phyloP scores from a whole-genome alignment of 2,888 invertebrate species.

The Scaptomyza cyrtandrae region DNA sequence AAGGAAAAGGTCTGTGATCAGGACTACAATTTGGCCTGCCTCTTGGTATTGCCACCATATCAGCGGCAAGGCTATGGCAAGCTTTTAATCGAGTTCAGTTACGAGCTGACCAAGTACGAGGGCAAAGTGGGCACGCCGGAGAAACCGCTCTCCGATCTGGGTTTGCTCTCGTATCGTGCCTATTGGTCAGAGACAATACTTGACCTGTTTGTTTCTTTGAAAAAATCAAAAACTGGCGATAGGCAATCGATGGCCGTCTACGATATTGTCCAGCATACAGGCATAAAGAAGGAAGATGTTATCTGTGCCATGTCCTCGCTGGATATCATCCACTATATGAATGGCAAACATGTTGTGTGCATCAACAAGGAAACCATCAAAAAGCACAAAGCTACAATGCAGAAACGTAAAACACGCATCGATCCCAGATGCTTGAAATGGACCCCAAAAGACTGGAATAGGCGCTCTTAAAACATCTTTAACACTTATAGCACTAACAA shows the following conservation, averaged over 20 bases:
- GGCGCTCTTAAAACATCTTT: constrained; percentile 85
- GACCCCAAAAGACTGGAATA: constrained; percentile 99
- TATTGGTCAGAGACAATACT: constrained; percentile 99
- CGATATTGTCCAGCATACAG: constrained; percentile 99
- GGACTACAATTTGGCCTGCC: constrained; percentile 98
- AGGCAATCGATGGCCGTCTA: constrained; percentile 97
- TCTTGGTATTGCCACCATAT: constrained; percentile 98
- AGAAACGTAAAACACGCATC: constrained; percentile 93
- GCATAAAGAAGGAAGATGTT: constrained; percentile 99
- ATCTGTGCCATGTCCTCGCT: constrained; percentile 98
- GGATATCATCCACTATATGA: constrained; percentile 98
- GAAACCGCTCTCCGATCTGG: constrained; percentile 98
- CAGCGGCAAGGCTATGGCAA: constrained; percentile 99
- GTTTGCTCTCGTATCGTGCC: constrained; percentile 96
- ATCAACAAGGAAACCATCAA: constrained; percentile 94
- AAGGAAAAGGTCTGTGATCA: constrained; percentile 99
- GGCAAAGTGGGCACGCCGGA: constrained; percentile 99
- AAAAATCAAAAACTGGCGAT: constrained; percentile 93
- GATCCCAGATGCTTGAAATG: constrained; percentile 98
- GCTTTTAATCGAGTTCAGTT: constrained; percentile 99
- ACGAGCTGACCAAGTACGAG: constrained; percentile 98
- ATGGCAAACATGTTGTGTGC: constrained; percentile 98
- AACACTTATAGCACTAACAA: background rate
- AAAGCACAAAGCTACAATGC: constrained; percentile 94
- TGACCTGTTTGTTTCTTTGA: constrained; percentile 94